These are phyloP conservation scores for Netelia fuscicornis DNA, from an alignment of 2,888 invertebrate species.

Conservation along the genomic window DNA sequence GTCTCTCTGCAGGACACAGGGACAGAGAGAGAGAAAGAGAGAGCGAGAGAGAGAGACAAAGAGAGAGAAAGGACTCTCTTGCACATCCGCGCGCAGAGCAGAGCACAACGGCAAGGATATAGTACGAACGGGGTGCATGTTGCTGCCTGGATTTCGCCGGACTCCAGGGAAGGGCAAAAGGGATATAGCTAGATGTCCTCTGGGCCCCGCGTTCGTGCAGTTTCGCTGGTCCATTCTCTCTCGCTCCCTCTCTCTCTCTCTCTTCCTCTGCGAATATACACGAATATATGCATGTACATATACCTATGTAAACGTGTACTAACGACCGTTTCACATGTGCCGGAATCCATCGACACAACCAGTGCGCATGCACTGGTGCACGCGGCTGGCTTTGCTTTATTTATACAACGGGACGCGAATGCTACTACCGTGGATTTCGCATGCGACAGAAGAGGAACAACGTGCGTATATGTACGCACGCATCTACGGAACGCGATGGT, in stretches of 20 bases:
- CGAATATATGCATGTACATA: neutral
- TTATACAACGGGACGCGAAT: constrained; percentile 45
- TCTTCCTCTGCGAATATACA: constrained; percentile 1
- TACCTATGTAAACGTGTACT: constrained; percentile 18
- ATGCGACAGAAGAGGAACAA: constrained; percentile 16
- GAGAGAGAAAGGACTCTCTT: constrained; percentile 4
- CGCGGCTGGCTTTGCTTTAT: constrained; percentile 55
- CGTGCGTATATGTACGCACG: neutral
- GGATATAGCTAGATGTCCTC: constrained; percentile 49
- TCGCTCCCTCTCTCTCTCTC: neutral
- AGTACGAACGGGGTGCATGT: constrained; percentile 50
- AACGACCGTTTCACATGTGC: constrained; percentile 31
- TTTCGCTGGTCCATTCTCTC: constrained; percentile 29
- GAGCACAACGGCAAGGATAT: constrained; percentile 52
- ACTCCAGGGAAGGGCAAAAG: constrained; percentile 47
- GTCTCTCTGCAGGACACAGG: constrained; percentile 65
- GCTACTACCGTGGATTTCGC: constrained; percentile 8
- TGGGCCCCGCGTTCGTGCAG: constrained; percentile 10
- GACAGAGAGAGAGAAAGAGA: constrained; percentile 49
- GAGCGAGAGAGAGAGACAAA: neutral
- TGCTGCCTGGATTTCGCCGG: constrained; percentile 46
- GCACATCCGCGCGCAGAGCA: constrained; percentile 31
- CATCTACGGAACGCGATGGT: neutral
- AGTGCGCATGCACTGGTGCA: constrained; percentile 32
- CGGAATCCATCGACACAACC: constrained; percentile 38